These are phyloP conservation scores for Hirtodrosophila trivittata DNA, from an alignment of 2,888 invertebrate genomes.

Conservation along the genomic window DNA sequence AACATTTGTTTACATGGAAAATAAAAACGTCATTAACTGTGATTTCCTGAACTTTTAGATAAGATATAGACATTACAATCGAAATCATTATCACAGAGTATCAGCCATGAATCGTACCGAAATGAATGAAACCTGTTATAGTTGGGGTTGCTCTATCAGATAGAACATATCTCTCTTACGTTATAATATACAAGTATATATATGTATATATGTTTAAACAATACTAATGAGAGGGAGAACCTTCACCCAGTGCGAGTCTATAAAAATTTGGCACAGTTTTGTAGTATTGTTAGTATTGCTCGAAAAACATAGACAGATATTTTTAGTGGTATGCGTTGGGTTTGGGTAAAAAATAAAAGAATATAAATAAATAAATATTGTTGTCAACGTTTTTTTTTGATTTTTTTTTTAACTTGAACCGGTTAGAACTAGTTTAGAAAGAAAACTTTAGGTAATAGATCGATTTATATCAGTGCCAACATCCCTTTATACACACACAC, in stretches of 20 bases:
- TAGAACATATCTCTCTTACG: too few species aligned
- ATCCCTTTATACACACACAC: too few species aligned
- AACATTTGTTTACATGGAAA: too few species aligned
- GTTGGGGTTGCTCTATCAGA: too few species aligned
- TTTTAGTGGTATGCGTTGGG: slow-evolving; percentile 28
- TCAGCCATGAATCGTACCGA: too few species aligned
- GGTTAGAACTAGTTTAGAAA: slow-evolving; percentile 30
- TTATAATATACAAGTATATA: too few species aligned
- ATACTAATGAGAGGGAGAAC: slow-evolving; percentile 38
- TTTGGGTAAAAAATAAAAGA: slow-evolving; percentile 26
- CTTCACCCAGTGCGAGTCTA: slow-evolving; percentile 68
- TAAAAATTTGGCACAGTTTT: slow-evolving; percentile 62
- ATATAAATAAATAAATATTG: slow-evolving; percentile 14
- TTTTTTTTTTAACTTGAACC: slow-evolving; percentile 19
- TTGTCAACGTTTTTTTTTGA: background rate
- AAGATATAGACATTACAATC: too few species aligned
- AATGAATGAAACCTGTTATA: background rate
- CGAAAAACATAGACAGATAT: slow-evolving; percentile 25
- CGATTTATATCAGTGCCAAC: slow-evolving; percentile 43
- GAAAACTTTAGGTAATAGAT: slow-evolving; percentile 44
- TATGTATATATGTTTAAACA: slow-evolving; percentile 10
- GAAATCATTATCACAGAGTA: background rate
- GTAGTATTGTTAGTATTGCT: slow-evolving; percentile 13
- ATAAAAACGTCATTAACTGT: too few species aligned
- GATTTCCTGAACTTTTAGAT: too few species aligned